These are phyloP conservation scores for Harlomillsia oculata DNA, from an alignment of 1,140 invertebrate species.

Conservation along the genomic window DNA sequence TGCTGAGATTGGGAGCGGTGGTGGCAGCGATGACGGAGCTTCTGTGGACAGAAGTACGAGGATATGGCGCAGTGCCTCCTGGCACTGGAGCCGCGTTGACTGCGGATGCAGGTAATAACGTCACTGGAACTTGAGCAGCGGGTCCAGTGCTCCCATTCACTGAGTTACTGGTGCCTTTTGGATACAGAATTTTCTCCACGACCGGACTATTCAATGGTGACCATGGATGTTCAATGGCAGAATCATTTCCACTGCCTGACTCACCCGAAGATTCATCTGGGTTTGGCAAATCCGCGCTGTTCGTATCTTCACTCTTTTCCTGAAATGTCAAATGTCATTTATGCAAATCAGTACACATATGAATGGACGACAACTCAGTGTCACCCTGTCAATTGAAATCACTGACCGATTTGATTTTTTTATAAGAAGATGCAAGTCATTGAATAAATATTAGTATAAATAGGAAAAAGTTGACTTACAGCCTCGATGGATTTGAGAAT, in stretches of 20 bases:
- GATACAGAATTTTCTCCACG: constrained; percentile 9
- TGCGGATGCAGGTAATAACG: constrained; percentile 1
- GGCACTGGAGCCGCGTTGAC: neutral
- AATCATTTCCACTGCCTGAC: constrained; percentile 44
- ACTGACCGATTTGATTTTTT: too few species aligned
- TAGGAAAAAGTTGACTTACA: too few species aligned
- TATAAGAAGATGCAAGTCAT: too few species aligned
- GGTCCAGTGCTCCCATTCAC: neutral
- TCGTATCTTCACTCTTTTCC: too few species aligned
- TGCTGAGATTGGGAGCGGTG: neutral
- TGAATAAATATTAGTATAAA: too few species aligned
- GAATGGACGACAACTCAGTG: too few species aligned
- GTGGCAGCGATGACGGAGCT: neutral
- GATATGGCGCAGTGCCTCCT: constrained; percentile 3
- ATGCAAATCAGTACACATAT: too few species aligned
- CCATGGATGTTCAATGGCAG: constrained; percentile 33
- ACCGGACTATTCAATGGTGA: constrained; percentile 23
- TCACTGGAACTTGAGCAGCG: constrained; percentile 4
- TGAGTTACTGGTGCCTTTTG: neutral
- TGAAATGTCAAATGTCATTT: too few species aligned
- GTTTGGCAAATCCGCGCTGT: constrained; percentile 36
- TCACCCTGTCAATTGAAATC: too few species aligned
- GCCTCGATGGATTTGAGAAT: too few species aligned
- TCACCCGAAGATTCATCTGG: constrained; percentile 44
- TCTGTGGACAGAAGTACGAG: neutral